A percentile compares a stretch with the other conserved stretches of the same genome.
Evolutionary conservation across 2,888 invertebrate species (phyloP).

Genomic region (Celastrina argiolus): DNA sequence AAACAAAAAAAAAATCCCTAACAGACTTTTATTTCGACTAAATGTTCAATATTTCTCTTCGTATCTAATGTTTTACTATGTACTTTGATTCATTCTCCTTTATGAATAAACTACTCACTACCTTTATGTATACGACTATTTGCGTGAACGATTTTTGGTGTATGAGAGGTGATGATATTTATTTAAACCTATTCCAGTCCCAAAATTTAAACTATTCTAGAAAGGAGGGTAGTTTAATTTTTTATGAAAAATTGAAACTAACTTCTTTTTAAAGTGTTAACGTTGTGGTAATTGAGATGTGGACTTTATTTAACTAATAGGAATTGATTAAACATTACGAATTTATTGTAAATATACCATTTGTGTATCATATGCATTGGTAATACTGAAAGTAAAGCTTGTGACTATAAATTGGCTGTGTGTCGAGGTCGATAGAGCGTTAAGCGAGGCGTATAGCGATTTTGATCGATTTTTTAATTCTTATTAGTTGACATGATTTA

Average conservation of each 20-base stretch:
- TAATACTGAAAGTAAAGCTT: background rate
- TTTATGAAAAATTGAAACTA: too few species aligned
- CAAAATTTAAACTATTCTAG: background rate
- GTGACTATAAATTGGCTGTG: background rate
- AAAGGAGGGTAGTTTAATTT: background rate
- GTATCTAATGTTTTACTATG: too few species aligned
- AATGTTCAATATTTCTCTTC: background rate
- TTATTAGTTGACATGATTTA: background rate
- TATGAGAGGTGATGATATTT: background rate
- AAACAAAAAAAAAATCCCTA: background rate
- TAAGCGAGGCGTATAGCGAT: background rate
- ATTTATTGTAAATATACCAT: conserved; percentile 21
- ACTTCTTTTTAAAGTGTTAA: too few species aligned
- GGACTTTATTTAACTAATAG: background rate
- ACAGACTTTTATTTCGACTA: background rate
- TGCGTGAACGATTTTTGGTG: background rate
- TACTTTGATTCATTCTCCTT: too few species aligned
- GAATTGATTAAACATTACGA: conserved; percentile 15
- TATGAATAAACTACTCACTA: background rate
- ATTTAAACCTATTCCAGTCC: background rate
- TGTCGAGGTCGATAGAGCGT: background rate
- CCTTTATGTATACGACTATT: background rate
- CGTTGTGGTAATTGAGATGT: background rate
- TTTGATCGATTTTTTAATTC: background rate
- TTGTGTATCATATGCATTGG: conserved; percentile 16